Percentiles rank a stretch among this genome's conserved stretches.
Conservation (phyloP, 2,888 invertebrate genomes). For the Drosophila anomalipes region DNA sequence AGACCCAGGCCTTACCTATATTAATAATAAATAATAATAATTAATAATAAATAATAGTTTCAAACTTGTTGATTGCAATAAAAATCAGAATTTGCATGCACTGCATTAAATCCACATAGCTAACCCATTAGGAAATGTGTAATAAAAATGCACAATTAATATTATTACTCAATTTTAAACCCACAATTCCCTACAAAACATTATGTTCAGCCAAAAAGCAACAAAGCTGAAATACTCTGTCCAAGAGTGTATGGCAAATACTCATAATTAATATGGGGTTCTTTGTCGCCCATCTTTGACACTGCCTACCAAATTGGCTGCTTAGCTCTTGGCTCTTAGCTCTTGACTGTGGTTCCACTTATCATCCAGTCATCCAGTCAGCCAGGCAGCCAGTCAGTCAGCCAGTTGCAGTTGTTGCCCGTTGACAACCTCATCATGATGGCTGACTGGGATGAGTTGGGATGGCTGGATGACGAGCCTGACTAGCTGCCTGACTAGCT, state of each 20-base stretch:
- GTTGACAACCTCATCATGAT: conserved; percentile 75
- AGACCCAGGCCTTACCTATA: background rate
- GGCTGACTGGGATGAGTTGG: conserved; percentile 29
- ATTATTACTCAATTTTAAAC: background rate
- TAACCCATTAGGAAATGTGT: background rate
- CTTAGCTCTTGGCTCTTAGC: conserved; percentile 25
- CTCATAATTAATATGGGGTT: conserved; percentile 61
- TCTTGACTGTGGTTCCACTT: conserved; percentile 18
- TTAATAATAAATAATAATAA: background rate
- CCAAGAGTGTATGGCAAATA: conserved; percentile 16
- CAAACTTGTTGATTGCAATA: background rate
- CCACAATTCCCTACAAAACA: fast-evolving
- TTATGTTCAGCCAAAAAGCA: background rate
- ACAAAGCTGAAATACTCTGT: background rate
- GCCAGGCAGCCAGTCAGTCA: background rate
- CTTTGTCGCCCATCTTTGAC: conserved; percentile 55
- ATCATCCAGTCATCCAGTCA: conserved; percentile 3
- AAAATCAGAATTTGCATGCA: background rate
- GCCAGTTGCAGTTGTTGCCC: conserved; percentile 26
- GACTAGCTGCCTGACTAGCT: conserved; percentile 7
- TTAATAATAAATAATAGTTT: background rate
- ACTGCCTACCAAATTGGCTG: conserved; percentile 59
- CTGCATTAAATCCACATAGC: background rate
- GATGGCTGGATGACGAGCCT: conserved; percentile 7
- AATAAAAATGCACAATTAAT: background rate